phyloP scores from a whole-genome alignment of 2,888 invertebrate genomes.

The Listrodromus nycthemerus region DNA sequence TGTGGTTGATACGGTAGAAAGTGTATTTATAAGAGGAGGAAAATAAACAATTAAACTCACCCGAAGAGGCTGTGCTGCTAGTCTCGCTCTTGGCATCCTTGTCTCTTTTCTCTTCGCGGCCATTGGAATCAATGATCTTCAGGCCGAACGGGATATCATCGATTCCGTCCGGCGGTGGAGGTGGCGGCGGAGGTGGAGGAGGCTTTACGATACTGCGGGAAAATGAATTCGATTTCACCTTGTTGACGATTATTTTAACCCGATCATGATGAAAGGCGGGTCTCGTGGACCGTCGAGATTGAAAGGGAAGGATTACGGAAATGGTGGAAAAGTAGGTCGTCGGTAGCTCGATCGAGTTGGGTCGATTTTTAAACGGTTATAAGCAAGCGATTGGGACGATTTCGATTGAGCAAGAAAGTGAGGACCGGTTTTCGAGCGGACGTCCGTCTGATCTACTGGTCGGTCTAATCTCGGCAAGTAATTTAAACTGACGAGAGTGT shows the following conservation, averaged over 20 bases:
- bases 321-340: slow-evolving; percentile 55
- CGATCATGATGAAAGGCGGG: slow-evolving; percentile 30
- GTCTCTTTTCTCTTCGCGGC: slow-evolving; percentile 76
- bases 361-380: slow-evolving; percentile 17
- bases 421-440: slow-evolving; percentile 36
- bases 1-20: slow-evolving; percentile 8
- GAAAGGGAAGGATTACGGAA: slow-evolving; percentile 31
- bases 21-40: not conserved
- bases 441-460: slow-evolving; percentile 67
- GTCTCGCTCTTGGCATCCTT: slow-evolving; percentile 76
- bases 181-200: slow-evolving; percentile 82
- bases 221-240: slow-evolving; percentile 33
- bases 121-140: slow-evolving; percentile 70
- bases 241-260: slow-evolving; percentile 55
- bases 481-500: not conserved
- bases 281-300: slow-evolving; percentile 1
- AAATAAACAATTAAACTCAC: slow-evolving; percentile 65
- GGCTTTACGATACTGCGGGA: slow-evolving; percentile 76
- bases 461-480: slow-evolving; percentile 65
- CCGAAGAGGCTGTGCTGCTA: slow-evolving; percentile 70
- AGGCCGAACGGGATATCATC: slow-evolving; percentile 75
- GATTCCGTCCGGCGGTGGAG: slow-evolving; percentile 80
- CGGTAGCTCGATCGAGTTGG: slow-evolving; percentile 29
- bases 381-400: not conserved
- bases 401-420: slow-evolving; percentile 44